These are phyloP conservation scores for Tromatobia lineatoria DNA, from an alignment of 2,888 invertebrate species.

Conservation along the genomic window DNA sequence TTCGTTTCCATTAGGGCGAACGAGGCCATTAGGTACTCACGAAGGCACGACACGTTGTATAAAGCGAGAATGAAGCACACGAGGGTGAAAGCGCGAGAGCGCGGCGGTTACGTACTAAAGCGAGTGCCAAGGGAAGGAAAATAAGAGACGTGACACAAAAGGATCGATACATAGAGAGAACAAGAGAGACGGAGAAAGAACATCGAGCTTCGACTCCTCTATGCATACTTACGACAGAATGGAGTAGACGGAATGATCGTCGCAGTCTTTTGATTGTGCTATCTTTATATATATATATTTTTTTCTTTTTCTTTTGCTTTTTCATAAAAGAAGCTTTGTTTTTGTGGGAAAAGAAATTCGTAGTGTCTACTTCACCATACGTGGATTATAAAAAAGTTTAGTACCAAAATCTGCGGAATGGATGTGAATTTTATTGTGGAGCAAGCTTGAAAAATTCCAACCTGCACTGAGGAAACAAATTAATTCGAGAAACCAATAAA, in stretches of 20 bases:
- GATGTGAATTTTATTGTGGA: too few species aligned
- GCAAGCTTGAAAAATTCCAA: too few species aligned
- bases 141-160: slow-evolving; percentile 62
- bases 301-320: slow-evolving; percentile 6
- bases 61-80: slow-evolving; percentile 66
- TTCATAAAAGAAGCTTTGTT: not conserved
- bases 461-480: too few species aligned
- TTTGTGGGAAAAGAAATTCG: not conserved
- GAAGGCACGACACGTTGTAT: slow-evolving; percentile 66
- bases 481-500: too few species aligned
- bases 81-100: slow-evolving; percentile 50
- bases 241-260: slow-evolving; percentile 17
- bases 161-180: slow-evolving; percentile 58
- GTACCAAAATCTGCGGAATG: too few species aligned
- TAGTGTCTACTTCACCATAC: too few species aligned
- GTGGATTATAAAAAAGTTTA: too few species aligned
- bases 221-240: slow-evolving; percentile 19
- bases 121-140: slow-evolving; percentile 52
- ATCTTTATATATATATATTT: not conserved
- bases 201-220: not conserved
- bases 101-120: slow-evolving; percentile 53
- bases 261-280: slow-evolving; percentile 15
- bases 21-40: slow-evolving; percentile 66
- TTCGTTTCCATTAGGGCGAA: slow-evolving; percentile 67
- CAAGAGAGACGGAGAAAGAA: slow-evolving; percentile 33